Evolutionary conservation across 2,888 invertebrate species (phyloP).

Genomic region (Drosophila pseudotalamancana): DNA sequence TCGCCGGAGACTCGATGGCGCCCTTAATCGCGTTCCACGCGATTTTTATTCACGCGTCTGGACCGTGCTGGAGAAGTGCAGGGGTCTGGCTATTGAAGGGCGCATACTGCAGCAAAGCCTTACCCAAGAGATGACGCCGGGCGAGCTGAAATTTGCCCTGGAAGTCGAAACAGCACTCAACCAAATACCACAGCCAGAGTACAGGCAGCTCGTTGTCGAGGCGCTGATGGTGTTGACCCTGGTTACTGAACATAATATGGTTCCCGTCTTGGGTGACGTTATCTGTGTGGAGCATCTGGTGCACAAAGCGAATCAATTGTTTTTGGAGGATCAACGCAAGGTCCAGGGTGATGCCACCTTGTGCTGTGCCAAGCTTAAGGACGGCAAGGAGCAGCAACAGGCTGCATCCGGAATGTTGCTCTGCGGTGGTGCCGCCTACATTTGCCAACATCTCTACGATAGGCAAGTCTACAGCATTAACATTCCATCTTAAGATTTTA

Average conservation of each 20-base stretch:
- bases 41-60: conserved; percentile 98
- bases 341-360: conserved; percentile 96
- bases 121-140: conserved; percentile 99
- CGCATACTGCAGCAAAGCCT: conserved; percentile 95
- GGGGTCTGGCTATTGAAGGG: conserved; percentile 96
- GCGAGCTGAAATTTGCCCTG: conserved; percentile 98
- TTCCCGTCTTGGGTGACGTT: conserved; percentile 90
- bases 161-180: conserved; percentile 98
- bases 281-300: conserved; percentile 96
- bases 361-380: conserved; percentile 94
- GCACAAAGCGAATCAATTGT: conserved; percentile 96
- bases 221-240: conserved; percentile 98
- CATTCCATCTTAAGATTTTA: neutral
- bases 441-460: conserved; percentile 98
- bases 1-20: conserved; percentile 96
- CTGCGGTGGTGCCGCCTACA: conserved; percentile 96
- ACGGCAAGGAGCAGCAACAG: conserved; percentile 86
- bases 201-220: conserved; percentile 98
- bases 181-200: conserved; percentile 98
- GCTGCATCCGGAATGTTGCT: conserved; percentile 88
- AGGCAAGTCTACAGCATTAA: conserved; percentile 63
- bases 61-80: conserved; percentile 96
- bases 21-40: conserved; percentile 97
- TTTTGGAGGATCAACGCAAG: conserved; percentile 97
- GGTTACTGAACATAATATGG: conserved; percentile 94